Conservation (phyloP, 2,888 invertebrate species). For the Sycophila texana region DNA sequence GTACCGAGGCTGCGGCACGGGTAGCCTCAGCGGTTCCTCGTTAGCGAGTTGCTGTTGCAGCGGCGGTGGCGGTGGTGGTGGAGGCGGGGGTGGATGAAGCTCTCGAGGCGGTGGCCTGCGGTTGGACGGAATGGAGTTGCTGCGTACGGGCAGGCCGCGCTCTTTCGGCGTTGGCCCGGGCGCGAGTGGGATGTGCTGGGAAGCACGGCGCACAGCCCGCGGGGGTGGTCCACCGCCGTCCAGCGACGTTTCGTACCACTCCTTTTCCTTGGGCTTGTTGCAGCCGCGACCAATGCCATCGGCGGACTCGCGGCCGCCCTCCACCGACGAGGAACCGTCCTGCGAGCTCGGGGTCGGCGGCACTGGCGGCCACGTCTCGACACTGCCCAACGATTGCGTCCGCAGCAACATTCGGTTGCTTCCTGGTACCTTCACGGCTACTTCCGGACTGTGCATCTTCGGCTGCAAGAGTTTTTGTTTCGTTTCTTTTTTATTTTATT, state of each 20-base stretch:
- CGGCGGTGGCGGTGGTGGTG: background rate
- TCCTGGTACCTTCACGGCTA: slow-evolving; percentile 4
- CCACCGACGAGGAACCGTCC: slow-evolving; percentile 55
- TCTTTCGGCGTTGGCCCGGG: slow-evolving; percentile 39
- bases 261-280: slow-evolving; percentile 77
- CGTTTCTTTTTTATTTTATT: too few species aligned
- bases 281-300: slow-evolving; percentile 47
- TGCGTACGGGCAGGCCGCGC: slow-evolving; percentile 55
- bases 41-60: background rate
- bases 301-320: slow-evolving; percentile 61
- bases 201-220: slow-evolving; percentile 38
- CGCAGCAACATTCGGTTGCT: slow-evolving; percentile 74
- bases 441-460: slow-evolving; percentile 43
- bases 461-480: slow-evolving; percentile 19
- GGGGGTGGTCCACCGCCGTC: slow-evolving; percentile 73
- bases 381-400: slow-evolving; percentile 80
- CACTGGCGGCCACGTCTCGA: slow-evolving; percentile 74
- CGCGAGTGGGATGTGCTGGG: slow-evolving; percentile 47
- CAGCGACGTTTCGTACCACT: slow-evolving; percentile 84
- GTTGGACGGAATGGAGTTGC: slow-evolving; percentile 55
- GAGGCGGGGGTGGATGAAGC: slow-evolving; percentile 59
- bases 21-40: slow-evolving; percentile 5
- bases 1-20: slow-evolving; percentile 61
- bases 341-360: slow-evolving; percentile 25
- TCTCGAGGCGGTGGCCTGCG: slow-evolving; percentile 71